A percentile compares a stretch with the other conserved stretches of the same genome.
phyloP scores from a whole-genome alignment of 2,888 invertebrate genomes.

The Dynastes maya region DNA sequence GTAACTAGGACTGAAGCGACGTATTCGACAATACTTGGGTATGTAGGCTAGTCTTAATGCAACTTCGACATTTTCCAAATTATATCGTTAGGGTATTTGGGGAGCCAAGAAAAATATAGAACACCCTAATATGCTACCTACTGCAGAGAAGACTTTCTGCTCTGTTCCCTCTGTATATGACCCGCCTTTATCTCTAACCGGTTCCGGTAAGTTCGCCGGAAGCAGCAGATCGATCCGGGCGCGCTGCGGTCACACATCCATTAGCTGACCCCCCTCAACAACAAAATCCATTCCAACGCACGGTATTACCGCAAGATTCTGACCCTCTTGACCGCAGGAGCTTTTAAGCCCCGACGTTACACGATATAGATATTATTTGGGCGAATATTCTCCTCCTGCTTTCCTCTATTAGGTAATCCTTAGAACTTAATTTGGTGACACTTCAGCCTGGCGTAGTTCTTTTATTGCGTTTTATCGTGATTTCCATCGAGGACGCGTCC shows the following conservation, averaged over 20 bases:
- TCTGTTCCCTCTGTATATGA: neutral
- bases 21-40: no score
- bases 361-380: constrained; percentile 50
- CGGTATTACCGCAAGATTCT: constrained; percentile 51
- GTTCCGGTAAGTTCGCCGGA: constrained; percentile 41
- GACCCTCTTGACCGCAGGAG: constrained; percentile 53
- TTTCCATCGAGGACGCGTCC: no score
- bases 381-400: constrained; percentile 3
- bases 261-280: constrained; percentile 61
- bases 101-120: no score
- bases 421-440: constrained; percentile 25
- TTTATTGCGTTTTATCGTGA: constrained; percentile 3
- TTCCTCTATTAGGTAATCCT: constrained; percentile 30
- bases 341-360: constrained; percentile 54
- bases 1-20: no score
- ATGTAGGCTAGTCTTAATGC: no score
- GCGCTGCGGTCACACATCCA: constrained; percentile 62
- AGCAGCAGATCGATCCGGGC: constrained; percentile 60
- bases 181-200: constrained; percentile 22
- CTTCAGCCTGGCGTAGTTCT: neutral
- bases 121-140: no score
- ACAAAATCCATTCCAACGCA: constrained; percentile 51
- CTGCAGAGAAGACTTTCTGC: no score
- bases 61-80: no score
- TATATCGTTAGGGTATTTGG: no score